Evolutionary conservation across 1,140 invertebrate genomes (phyloP), one percentile per base, ranked within the genome.

Genomic region (Magallana angulata): DNA sequence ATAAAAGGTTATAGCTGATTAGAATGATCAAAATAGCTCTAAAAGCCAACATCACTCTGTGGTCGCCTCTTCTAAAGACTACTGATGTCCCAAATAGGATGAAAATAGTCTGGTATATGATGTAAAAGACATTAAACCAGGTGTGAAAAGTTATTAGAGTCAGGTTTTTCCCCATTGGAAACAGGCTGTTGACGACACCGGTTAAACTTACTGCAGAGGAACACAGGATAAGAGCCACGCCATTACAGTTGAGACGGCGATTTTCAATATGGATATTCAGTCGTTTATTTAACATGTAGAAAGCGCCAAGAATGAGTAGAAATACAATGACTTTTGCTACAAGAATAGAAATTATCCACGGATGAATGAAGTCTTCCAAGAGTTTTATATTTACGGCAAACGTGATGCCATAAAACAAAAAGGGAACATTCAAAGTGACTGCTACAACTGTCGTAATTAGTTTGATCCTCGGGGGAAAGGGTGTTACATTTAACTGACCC

Each of bases 61-160:
- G 24, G 7, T 9, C 24, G 4, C 68, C 68, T 7, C 24, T 30
- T 8, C 0, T 8, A 76, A 76, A 30, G 12, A 30, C 8, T 12
- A 76, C 18, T 12, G 24, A 76, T 76, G 8, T 36, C 12, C 9
- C 18, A 30, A 76, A 76, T 9, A 24, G 36, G 9, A 76, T 76
- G 9, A 76, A 76, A 30, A 76, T 76, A 30, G 68, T 76, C 68
- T 76, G 68, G 36, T 76, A 76, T 36, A 76, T 11, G 30, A 36
- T 24, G 24, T 76, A 76, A 36, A 76, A 30, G 24, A 30, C 24
- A 30, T 76, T 76, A 30, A 76, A 76, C 68, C 68, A 76, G 24
- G 68, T 76, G 68, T 76, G 68, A 12, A 76, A 64, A 64, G 60
- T 64, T 64, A n/a, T 16, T 3, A 64, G 14, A 3, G 18, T n/a